Percentiles rank a stretch among this genome's conserved stretches.
phyloP scores from a whole-genome alignment of 2,888 invertebrate genomes.

The Drosophila kambysellisi region DNA sequence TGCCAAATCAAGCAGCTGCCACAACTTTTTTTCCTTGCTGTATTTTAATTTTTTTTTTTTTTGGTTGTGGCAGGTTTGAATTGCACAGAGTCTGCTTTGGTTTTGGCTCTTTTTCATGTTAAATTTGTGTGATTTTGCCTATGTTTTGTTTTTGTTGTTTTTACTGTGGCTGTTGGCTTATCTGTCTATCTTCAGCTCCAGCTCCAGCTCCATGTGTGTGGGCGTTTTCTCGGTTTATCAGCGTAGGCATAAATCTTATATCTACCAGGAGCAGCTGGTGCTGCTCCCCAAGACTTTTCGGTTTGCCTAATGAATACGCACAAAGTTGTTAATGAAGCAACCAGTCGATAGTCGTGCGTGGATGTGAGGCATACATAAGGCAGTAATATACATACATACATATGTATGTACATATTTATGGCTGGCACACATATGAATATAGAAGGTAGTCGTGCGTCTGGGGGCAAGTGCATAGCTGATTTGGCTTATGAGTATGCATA shows the following conservation, averaged over 20 bases:
- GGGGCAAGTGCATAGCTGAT: constrained; percentile 29
- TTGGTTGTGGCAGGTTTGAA: constrained; percentile 14
- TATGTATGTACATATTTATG: constrained; percentile 6
- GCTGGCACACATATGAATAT: constrained; percentile 56
- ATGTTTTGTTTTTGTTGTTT: constrained; percentile 27
- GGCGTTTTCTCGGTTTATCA: constrained; percentile 67
- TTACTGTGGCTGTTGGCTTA: constrained; percentile 22
- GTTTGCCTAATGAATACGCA: constrained; percentile 75
- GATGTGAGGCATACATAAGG: not conserved
- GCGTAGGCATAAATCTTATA: constrained; percentile 77
- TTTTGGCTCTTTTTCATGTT: constrained; percentile 5
- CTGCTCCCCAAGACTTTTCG: constrained; percentile 36
- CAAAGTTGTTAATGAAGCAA: constrained; percentile 80
- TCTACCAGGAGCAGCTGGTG: constrained; percentile 72
- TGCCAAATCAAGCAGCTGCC: constrained; percentile 75
- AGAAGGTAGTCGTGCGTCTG: constrained; percentile 12
- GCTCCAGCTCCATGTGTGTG: constrained; percentile 6
- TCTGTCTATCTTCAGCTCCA: constrained; percentile 46
- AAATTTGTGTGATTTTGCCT: constrained; percentile 37
- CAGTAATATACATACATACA: constrained; percentile 9
- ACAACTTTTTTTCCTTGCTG: constrained; percentile 22
- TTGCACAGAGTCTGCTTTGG: constrained; percentile 27
- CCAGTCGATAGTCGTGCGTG: constrained; percentile 43
- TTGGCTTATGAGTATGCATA: constrained; percentile 45
- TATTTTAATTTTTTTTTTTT: constrained; percentile 41